phyloP scores from a whole-genome alignment of 2,888 invertebrate species.

The Carabus problematicus region DNA sequence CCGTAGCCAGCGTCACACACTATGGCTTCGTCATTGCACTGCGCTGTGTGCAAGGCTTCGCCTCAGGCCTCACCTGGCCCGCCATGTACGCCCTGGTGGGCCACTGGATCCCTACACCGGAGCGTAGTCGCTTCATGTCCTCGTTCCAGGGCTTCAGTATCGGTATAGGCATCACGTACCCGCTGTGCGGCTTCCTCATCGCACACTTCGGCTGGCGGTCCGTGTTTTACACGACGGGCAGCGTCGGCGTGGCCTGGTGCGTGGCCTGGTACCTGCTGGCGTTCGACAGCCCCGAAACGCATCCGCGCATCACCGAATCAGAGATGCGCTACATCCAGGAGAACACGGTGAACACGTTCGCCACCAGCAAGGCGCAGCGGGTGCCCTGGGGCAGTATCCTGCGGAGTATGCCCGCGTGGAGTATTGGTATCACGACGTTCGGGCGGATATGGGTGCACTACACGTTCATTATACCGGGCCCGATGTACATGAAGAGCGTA shows the following conservation, averaged over 20 bases:
- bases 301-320: slow-evolving; percentile 65
- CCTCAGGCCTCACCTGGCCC: slow-evolving; percentile 74
- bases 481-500: slow-evolving; percentile 74
- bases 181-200: slow-evolving; percentile 73
- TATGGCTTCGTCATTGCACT: slow-evolving; percentile 67
- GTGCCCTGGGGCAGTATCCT: slow-evolving; percentile 73
- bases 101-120: slow-evolving; percentile 75
- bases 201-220: slow-evolving; percentile 72
- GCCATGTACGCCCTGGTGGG: slow-evolving; percentile 79
- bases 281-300: slow-evolving; percentile 71
- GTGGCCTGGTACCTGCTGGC: slow-evolving; percentile 73
- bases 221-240: slow-evolving; percentile 75
- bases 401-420: slow-evolving; percentile 71
- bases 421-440: slow-evolving; percentile 75
- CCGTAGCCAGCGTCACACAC: slow-evolving; percentile 68
- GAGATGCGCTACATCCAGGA: slow-evolving; percentile 72
- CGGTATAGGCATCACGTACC: slow-evolving; percentile 75
- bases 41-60: slow-evolving; percentile 51
- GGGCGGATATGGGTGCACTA: slow-evolving; percentile 80
- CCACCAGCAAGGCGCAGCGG: slow-evolving; percentile 58
- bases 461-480: slow-evolving; percentile 74
- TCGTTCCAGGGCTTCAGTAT: slow-evolving; percentile 80
- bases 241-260: slow-evolving; percentile 69
- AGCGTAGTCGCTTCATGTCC: slow-evolving; percentile 77
- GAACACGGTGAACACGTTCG: slow-evolving; percentile 64